phyloP scores from a whole-genome alignment of 2,113 vertebrate genomes.

The Paedocypris sp. region DNA sequence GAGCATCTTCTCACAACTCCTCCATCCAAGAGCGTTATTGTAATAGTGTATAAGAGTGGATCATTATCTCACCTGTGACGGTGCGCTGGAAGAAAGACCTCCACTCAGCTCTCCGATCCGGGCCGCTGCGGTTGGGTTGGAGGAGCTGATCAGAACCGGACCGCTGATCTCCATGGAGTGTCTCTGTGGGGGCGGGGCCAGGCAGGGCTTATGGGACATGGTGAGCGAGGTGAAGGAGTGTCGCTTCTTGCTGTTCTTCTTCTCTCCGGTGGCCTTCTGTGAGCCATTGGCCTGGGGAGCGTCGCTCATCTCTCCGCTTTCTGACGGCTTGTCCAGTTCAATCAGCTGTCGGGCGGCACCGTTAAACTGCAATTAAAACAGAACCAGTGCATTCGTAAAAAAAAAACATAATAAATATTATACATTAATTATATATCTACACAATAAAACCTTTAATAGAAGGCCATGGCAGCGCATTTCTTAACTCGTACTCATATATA shows the following conservation, averaged over 20 bases:
- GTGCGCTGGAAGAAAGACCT: conserved; percentile 86
- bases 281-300: conserved; percentile 67
- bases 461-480: too few species aligned
- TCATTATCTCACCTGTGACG: conserved; percentile 76
- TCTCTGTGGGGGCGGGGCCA: conserved; percentile 82
- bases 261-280: conserved; percentile 73
- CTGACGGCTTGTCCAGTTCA: conserved; percentile 83
- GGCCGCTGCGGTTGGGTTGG: conserved; percentile 89
- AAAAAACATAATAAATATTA: too few species aligned
- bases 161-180: conserved; percentile 98
- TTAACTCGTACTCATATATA: too few species aligned
- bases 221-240: conserved; percentile 98
- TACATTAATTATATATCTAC: too few species aligned
- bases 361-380: conserved; percentile 73
- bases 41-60: background rate
- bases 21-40: background rate
- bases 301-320: conserved; percentile 61
- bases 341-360: conserved; percentile 88
- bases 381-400: background rate
- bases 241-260: conserved; percentile 97
- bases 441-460: too few species aligned
- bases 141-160: conserved; percentile 95
- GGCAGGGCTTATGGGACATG: conserved; percentile 89
- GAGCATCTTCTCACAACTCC: too few species aligned
- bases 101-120: conserved; percentile 88